phyloP scores from a whole-genome alignment of 1,140 invertebrate genomes.

The Megalonaias nervosa region DNA sequence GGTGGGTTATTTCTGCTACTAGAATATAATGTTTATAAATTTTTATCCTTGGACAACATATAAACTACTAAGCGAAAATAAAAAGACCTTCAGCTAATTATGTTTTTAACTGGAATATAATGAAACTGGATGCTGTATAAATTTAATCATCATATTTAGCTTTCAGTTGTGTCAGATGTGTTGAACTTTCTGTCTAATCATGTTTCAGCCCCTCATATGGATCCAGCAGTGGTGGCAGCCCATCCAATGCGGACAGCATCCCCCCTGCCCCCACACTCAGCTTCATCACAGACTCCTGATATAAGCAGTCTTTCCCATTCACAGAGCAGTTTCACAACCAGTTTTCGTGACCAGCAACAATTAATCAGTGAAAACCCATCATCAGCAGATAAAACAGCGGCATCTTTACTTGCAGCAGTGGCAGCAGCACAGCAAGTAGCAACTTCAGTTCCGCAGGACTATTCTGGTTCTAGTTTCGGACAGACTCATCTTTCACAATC shows the following conservation, averaged over 20 bases:
- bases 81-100: background rate
- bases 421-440: conserved; percentile 25
- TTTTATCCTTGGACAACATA: background rate
- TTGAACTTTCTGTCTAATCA: background rate
- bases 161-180: no score
- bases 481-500: conserved; percentile 38
- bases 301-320: conserved; percentile 21
- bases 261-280: conserved; percentile 36
- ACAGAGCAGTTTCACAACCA: conserved; percentile 12
- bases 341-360: conserved; percentile 31
- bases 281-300: conserved; percentile 16
- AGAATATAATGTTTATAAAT: no score
- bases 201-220: conserved; percentile 67
- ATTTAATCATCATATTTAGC: no score
- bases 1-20: background rate
- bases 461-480: conserved; percentile 39
- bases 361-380: conserved; percentile 16
- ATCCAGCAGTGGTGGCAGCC: conserved; percentile 71
- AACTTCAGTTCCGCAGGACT: conserved; percentile 18
- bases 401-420: conserved; percentile 5
- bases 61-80: background rate
- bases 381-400: conserved; percentile 13
- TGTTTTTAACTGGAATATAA: background rate
- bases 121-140: no score
- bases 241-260: conserved; percentile 56